A percentile compares a stretch with the other conserved stretches of the same genome.
Evolutionary conservation across 92 coral and sea anemone genomes (phyloP).

Genomic region (Paramuricea clavata): DNA sequence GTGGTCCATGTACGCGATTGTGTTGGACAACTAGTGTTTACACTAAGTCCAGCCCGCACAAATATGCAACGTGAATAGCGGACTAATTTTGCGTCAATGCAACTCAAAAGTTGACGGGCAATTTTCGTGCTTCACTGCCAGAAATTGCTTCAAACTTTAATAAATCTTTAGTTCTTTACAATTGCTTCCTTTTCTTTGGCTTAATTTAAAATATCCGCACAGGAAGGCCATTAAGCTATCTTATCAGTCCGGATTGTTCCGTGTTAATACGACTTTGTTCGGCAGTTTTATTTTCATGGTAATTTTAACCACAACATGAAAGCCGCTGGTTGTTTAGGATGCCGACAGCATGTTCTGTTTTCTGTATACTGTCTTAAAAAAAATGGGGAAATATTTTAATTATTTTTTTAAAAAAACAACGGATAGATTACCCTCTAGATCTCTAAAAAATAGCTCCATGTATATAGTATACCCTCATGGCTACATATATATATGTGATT

Average conservation of each 20-base stretch:
- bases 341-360: too few relatives aligned
- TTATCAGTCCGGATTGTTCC: not conserved
- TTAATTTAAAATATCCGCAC: not conserved
- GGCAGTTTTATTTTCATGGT: not conserved
- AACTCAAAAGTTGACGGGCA: not conserved
- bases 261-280: not conserved
- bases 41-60: not conserved
- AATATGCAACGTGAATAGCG: too few relatives aligned
- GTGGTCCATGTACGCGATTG: not conserved
- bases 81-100: not conserved
- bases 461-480: too few relatives aligned
- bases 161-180: not conserved
- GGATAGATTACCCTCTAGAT: too few relatives aligned
- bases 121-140: not conserved
- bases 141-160: not conserved
- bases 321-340: too few relatives aligned
- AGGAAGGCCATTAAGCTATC: slow-evolving; percentile 26
- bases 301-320: not conserved
- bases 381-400: too few relatives aligned
- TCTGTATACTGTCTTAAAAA: too few relatives aligned
- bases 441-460: too few relatives aligned
- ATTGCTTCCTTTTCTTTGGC: slow-evolving; percentile 13
- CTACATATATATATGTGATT: too few relatives aligned
- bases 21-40: not conserved
- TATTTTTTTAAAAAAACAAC: too few relatives aligned